These are phyloP conservation scores for Vesta saturnalis DNA, from an alignment of 2,888 invertebrate genomes.

Conservation along the genomic window DNA sequence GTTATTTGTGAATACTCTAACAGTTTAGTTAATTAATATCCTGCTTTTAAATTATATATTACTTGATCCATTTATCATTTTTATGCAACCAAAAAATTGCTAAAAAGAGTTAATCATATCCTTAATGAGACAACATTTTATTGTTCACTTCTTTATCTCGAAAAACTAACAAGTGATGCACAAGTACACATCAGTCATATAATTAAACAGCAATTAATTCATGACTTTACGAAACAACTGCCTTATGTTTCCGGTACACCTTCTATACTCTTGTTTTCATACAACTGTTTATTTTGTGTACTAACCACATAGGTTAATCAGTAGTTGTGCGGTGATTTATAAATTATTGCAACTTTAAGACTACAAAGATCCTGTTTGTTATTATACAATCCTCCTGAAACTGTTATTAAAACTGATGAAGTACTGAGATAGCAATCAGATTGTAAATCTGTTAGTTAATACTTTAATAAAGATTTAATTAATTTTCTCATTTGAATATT, in stretches of 20 bases:
- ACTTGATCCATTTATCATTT: conserved; percentile 32
- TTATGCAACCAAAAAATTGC: conserved; percentile 31
- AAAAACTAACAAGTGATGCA: conserved; percentile 39
- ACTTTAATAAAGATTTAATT: conserved; percentile 18
- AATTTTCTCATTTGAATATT: conserved; percentile 13
- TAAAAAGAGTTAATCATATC: conserved; percentile 34
- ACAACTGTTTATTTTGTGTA: conserved; percentile 27
- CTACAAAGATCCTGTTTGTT: conserved; percentile 16
- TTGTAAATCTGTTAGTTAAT: conserved; percentile 18
- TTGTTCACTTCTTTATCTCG: conserved; percentile 31
- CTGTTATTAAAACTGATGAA: conserved; percentile 23
- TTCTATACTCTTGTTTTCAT: conserved; percentile 18
- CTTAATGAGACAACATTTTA: conserved; percentile 36
- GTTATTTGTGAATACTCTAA: neutral
- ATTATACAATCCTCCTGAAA: conserved; percentile 8
- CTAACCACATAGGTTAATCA: conserved; percentile 32
- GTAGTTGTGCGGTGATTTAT: conserved; percentile 23
- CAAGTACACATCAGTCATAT: conserved; percentile 41
- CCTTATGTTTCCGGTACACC: conserved; percentile 41
- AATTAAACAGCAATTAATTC: conserved; percentile 47
- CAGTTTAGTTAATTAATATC: conserved; percentile 2
- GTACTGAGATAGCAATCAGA: conserved; percentile 12
- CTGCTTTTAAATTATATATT: conserved; percentile 12
- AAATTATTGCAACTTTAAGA: conserved; percentile 24
- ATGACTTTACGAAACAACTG: conserved; percentile 40